Percentiles rank a stretch among this genome's conserved stretches.
Conservation (phyloP, 2,888 invertebrate species). For the Tetramorium bicarinatum region DNA sequence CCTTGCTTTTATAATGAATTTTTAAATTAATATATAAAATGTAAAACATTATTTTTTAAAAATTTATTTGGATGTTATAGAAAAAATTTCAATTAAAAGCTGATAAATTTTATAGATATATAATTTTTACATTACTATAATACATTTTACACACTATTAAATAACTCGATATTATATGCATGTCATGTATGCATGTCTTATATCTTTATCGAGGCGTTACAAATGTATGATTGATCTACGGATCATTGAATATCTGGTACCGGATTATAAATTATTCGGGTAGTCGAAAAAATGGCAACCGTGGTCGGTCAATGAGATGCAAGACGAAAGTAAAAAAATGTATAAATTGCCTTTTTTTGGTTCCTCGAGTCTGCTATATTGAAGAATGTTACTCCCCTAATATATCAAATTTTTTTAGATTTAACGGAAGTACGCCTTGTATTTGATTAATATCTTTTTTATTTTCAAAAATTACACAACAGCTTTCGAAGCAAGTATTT, state of each 20-base stretch:
- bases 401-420: conserved; percentile 7
- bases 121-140: background rate
- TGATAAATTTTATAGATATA: background rate
- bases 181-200: background rate
- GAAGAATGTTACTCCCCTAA: background rate
- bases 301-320: conserved; percentile 16
- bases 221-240: background rate
- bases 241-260: background rate
- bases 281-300: background rate
- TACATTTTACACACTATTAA: background rate
- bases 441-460: background rate
- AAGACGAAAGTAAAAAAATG: conserved; percentile 21
- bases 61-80: background rate
- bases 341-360: background rate
- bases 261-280: conserved; percentile 1
- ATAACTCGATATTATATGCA: background rate
- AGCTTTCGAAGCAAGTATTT: background rate
- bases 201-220: background rate
- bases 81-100: background rate
- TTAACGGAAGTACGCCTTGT: background rate
- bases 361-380: conserved; percentile 10
- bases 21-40: background rate
- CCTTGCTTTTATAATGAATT: background rate
- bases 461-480: background rate
- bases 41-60: background rate